Base-by-base conservation (phyloP, 2,888 invertebrate genomes). In the Platypus cylindrus region DNA sequence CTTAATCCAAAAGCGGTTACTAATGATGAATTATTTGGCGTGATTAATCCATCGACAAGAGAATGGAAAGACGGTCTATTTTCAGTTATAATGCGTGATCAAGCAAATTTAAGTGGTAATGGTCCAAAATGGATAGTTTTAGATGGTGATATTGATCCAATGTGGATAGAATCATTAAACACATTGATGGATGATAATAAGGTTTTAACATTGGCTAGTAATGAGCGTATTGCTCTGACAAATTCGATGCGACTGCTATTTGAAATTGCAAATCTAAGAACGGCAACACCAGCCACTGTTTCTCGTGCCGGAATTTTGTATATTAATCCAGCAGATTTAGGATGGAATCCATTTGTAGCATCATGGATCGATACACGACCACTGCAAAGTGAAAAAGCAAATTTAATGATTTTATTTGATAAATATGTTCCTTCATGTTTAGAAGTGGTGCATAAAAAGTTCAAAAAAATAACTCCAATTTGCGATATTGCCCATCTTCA, bases 121-220 rank as follows among this genome's bases (percentile, higher is more conserved):
- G 80, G 82, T 0, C 82, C 86, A 0, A 91, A 91, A 58, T 94
- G 94, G 94, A 89, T 94, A 49, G 83, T 94, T 5, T 69, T 91
- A 29, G 94, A 94, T 59, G 93, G 94, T 12, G 93, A 94, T 55
- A 93, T 94, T 48, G 93, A 94, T 66, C 93, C 93, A 1, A 93
- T 93, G 91, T 94, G 93, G 94, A 94, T 94, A 52, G 93, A 94
- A 63, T 91, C 90, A 18, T 68, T 94, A 17, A 94, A 94, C 56
- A 94, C 93, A 3, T 77, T 94, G 12, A 94, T 94, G 93, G 94
- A 94, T 59, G 94, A 94, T 56, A 94, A 94, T 60, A 94, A 94
- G 67, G 85, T 91, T 3, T 58, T 94, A 43, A 94, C 93, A 0
- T 62, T 94, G 47, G 93, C 93, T 4, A 90, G 90, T 59, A 93